Percentiles rank a stretch among this genome's conserved stretches.
Evolutionary conservation across 2,888 invertebrate genomes (phyloP).

Genomic region (Agrilus mali): DNA sequence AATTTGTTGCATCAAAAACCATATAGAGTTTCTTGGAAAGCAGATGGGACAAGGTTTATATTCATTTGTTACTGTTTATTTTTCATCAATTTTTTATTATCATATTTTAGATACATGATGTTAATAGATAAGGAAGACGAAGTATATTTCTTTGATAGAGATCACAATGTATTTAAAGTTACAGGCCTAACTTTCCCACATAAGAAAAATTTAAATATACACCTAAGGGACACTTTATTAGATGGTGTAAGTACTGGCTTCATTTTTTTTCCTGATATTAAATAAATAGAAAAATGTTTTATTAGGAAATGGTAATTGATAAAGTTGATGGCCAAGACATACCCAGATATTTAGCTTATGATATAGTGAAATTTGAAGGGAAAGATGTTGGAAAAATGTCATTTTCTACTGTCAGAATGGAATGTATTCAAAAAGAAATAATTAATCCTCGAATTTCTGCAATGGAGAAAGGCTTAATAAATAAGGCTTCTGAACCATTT

Average conservation of each 20-base stretch:
- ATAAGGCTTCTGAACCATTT: conserved; percentile 73
- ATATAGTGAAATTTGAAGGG: conserved; percentile 75
- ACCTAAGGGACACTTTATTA: conserved; percentile 69
- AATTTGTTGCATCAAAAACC: conserved; percentile 61
- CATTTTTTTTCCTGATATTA: too few relatives aligned
- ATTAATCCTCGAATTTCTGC: conserved; percentile 61
- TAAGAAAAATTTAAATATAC: conserved; percentile 54
- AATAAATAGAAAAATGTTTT: conserved; percentile 11
- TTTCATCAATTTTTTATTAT: background rate
- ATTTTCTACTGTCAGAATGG: conserved; percentile 64
- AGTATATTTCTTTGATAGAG: conserved; percentile 90
- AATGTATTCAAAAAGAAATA: conserved; percentile 63
- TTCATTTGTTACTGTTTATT: background rate
- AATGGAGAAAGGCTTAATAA: conserved; percentile 62
- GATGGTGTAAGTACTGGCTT: conserved; percentile 65
- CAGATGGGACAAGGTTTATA: conserved; percentile 81
- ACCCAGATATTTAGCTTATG: conserved; percentile 90
- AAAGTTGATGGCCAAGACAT: conserved; percentile 59
- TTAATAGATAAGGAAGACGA: conserved; percentile 75
- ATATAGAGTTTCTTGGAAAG: conserved; percentile 98
- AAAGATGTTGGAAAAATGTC: conserved; percentile 61
- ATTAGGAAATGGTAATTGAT: conserved; percentile 94
- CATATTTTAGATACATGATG: conserved; percentile 79
- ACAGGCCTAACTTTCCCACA: conserved; percentile 68
- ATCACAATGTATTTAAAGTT: conserved; percentile 84